Percentiles rank a stretch among this genome's conserved stretches.
Conservation (phyloP, 2,113 vertebrate genomes). For the Microtus richardsoni region DNA sequence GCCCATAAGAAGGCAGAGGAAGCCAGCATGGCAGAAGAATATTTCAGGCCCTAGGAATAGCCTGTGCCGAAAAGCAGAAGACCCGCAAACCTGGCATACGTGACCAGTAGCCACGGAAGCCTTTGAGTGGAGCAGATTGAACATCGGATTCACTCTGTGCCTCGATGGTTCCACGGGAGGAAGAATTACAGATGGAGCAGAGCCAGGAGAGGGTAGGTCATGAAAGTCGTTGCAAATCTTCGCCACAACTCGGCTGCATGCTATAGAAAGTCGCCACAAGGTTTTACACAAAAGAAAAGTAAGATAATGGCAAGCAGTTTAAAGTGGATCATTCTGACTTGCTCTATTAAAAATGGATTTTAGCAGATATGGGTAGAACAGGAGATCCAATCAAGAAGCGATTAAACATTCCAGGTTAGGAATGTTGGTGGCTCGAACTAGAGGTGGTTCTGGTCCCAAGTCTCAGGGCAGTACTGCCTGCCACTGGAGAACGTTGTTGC, state of each 20-base stretch:
- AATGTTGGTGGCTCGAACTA: neutral
- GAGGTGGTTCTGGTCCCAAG: neutral
- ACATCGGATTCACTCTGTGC: neutral
- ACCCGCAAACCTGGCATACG: neutral
- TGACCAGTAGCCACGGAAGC: neutral
- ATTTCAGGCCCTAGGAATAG: neutral
- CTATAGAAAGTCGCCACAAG: neutral
- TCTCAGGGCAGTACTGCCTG: neutral
- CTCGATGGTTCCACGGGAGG: neutral
- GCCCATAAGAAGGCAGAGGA: neutral
- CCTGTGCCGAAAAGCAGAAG: neutral
- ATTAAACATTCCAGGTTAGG: constrained; percentile 4
- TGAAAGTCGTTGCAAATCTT: neutral
- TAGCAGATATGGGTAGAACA: neutral
- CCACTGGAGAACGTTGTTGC: neutral
- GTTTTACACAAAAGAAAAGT: constrained; percentile 46
- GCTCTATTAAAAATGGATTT: constrained; percentile 46
- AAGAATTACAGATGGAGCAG: neutral
- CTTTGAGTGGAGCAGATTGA: neutral
- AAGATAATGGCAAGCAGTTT: constrained; percentile 20
- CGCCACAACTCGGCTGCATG: neutral
- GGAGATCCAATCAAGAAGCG: constrained; percentile 38
- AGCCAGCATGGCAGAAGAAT: neutral
- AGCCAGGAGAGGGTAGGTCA: neutral
- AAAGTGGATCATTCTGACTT: constrained; percentile 36